phyloP scores from a whole-genome alignment of 2,888 invertebrate genomes.

The Tetheella fluctuosa region DNA sequence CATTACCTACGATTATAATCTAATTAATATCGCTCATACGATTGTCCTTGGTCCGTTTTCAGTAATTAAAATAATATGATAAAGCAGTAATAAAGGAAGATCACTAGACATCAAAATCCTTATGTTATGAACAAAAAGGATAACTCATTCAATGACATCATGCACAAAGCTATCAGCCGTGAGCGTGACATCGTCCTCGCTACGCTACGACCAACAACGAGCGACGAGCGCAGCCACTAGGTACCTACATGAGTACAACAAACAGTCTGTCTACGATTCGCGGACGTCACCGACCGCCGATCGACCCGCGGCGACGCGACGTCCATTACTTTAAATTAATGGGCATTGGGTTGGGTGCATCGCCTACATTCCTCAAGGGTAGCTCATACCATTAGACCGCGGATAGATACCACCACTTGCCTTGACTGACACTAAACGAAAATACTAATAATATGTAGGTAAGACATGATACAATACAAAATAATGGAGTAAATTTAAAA shows the following conservation, averaged over 20 bases:
- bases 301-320: neutral
- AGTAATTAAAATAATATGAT: neutral
- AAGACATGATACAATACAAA: neutral
- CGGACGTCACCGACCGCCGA: neutral
- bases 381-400: no score
- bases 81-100: neutral
- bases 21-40: neutral
- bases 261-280: neutral
- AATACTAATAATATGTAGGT: no score
- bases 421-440: no score
- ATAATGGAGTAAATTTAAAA: constrained; percentile 33
- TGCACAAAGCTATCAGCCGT: constrained; percentile 30
- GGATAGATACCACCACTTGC: no score
- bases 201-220: neutral
- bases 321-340: no score
- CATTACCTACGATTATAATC: neutral
- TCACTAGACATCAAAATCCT: neutral
- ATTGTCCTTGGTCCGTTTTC: neutral
- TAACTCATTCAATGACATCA: constrained; percentile 56
- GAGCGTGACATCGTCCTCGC: constrained; percentile 22
- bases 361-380: neutral
- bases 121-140: constrained; percentile 29
- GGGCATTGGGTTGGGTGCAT: neutral
- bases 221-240: neutral
- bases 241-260: no score